Percentiles rank a stretch among this genome's conserved stretches.
Evolutionary conservation across 2,113 vertebrate genomes (phyloP).

Genomic region (Heliornis fulica): DNA sequence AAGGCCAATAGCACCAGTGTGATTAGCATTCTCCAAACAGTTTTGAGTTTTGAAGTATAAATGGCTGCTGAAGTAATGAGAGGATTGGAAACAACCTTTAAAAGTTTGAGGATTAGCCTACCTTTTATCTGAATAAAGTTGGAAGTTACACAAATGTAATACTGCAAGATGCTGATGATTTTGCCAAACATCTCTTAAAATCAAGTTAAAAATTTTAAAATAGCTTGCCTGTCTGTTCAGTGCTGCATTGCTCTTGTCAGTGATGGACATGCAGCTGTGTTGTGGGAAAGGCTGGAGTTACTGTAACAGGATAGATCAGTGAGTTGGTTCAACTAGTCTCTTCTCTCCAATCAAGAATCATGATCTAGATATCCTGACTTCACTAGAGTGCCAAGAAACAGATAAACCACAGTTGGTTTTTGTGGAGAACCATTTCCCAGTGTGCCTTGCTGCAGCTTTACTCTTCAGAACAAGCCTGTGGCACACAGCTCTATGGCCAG

Average conservation of each 20-base stretch:
- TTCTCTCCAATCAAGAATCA: background rate
- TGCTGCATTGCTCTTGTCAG: background rate
- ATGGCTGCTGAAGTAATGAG: background rate
- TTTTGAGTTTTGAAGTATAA: background rate
- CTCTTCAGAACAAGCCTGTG: background rate
- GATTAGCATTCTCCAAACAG: background rate
- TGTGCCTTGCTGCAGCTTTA: background rate
- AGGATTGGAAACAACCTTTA: background rate
- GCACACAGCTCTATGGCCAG: accelerated
- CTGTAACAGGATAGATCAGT: background rate
- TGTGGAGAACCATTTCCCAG: background rate
- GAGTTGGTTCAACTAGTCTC: background rate
- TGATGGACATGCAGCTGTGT: background rate
- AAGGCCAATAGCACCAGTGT: background rate
- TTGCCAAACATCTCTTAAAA: background rate
- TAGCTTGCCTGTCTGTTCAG: background rate
- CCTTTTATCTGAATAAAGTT: background rate
- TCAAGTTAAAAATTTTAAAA: background rate
- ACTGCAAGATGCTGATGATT: background rate
- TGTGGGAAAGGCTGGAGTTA: background rate
- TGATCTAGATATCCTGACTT: background rate
- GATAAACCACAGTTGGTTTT: background rate
- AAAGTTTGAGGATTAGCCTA: background rate
- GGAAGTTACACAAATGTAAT: background rate
- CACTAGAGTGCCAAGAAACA: background rate